A percentile compares a stretch with the other conserved stretches of the same genome.
These are phyloP conservation scores for Macaca nemestrina DNA, from an alignment of 2,113 vertebrate genomes.

Conservation along the genomic window DNA sequence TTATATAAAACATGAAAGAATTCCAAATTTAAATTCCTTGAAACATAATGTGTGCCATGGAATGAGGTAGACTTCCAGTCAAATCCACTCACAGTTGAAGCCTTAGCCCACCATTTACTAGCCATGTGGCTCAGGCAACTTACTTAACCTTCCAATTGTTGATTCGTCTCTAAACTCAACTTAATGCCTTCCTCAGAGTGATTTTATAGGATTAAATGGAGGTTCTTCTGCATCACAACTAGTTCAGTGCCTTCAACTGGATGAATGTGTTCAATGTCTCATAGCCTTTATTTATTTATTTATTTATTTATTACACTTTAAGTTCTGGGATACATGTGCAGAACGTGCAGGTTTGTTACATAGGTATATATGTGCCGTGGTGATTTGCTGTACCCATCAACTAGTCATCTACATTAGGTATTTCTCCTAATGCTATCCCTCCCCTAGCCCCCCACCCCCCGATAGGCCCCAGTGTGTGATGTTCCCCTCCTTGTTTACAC, in stretches of 20 bases:
- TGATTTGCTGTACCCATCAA: too few species aligned
- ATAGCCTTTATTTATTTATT: background rate
- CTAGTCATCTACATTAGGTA: too few species aligned
- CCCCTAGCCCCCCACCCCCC: rapidly evolving
- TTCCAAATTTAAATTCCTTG: background rate
- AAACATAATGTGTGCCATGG: background rate
- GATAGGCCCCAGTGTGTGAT: too few species aligned
- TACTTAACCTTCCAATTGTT: background rate
- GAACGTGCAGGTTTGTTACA: too few species aligned
- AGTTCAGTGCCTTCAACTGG: background rate
- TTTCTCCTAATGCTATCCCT: too few species aligned
- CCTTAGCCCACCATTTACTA: background rate
- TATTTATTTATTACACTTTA: too few species aligned
- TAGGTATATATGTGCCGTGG: too few species aligned
- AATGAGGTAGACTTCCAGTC: background rate
- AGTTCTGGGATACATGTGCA: too few species aligned
- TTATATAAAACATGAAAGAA: background rate
- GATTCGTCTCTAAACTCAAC: background rate
- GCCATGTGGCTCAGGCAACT: background rate
- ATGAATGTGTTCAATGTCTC: background rate
- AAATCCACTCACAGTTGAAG: background rate
- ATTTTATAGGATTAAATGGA: background rate
- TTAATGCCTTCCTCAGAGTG: background rate
- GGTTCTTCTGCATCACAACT: background rate
- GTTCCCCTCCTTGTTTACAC: too few species aligned